These are phyloP conservation scores for Tichodroma muraria DNA, from an alignment of 2,113 vertebrate species.

Conservation along the genomic window DNA sequence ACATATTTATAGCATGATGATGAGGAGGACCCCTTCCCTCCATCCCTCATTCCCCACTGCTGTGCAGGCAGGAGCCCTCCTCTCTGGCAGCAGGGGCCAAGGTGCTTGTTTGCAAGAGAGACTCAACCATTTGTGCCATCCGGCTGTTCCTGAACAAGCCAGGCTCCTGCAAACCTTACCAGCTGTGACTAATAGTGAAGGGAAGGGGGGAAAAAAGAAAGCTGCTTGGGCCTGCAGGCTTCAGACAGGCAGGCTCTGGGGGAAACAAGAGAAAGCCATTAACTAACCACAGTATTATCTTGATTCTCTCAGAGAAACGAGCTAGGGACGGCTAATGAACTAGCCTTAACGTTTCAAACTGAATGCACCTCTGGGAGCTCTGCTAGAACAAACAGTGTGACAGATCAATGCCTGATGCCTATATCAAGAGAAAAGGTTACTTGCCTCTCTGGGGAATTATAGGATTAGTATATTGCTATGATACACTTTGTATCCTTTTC, in stretches of 20 bases:
- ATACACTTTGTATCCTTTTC: slow-evolving; percentile 69
- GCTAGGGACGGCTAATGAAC: slow-evolving; percentile 93
- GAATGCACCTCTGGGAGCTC: slow-evolving; percentile 85
- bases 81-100: background rate
- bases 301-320: slow-evolving; percentile 92
- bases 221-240: slow-evolving; percentile 82
- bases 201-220: slow-evolving; percentile 62
- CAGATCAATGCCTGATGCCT: slow-evolving; percentile 93
- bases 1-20: background rate
- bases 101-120: slow-evolving; percentile 22
- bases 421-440: slow-evolving; percentile 96
- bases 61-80: background rate
- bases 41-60: background rate
- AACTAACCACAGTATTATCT: slow-evolving; percentile 98
- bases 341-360: slow-evolving; percentile 82
- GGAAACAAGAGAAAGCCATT: slow-evolving; percentile 99
- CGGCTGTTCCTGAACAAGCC: slow-evolving; percentile 67
- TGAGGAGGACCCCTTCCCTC: background rate
- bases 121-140: slow-evolving; percentile 28
- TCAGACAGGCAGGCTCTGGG: slow-evolving; percentile 92
- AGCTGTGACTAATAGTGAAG: slow-evolving; percentile 80
- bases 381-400: slow-evolving; percentile 91
- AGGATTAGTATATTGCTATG: slow-evolving; percentile 72
- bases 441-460: slow-evolving; percentile 84
- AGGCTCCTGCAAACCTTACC: slow-evolving; percentile 64